phyloP scores from a whole-genome alignment of 2,888 invertebrate species.

The Agonum fuliginosum region DNA sequence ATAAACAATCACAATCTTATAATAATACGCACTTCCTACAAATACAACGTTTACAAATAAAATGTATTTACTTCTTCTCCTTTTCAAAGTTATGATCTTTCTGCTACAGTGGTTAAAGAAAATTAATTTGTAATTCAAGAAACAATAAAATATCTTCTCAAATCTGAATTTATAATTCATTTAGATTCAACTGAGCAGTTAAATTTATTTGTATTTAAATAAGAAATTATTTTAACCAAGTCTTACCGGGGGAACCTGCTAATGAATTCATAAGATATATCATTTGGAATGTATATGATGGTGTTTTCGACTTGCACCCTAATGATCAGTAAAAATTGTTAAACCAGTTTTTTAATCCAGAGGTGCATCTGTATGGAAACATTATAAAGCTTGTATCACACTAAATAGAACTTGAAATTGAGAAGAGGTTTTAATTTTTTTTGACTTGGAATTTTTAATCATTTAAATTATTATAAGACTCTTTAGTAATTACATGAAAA shows the following conservation, averaged over 20 bases:
- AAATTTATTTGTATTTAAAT: constrained; percentile 46
- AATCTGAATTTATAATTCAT: constrained; percentile 3
- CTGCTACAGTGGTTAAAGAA: neutral
- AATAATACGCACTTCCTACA: too few species aligned
- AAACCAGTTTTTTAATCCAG: constrained; percentile 21
- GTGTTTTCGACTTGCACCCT: constrained; percentile 14
- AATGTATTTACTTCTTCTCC: too few species aligned
- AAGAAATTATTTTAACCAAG: constrained; percentile 32
- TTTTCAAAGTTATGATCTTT: too few species aligned
- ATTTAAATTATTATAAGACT: too few species aligned
- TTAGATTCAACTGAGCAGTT: neutral
- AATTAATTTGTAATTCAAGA: neutral
- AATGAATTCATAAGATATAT: constrained; percentile 38
- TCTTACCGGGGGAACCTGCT: neutral
- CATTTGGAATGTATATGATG: constrained; percentile 25
- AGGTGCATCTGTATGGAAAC: constrained; percentile 36
- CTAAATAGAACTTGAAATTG: neutral
- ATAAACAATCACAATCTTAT: too few species aligned
- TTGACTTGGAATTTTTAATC: too few species aligned
- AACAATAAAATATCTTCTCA: neutral
- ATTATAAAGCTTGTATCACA: constrained; percentile 13
- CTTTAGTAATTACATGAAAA: too few species aligned
- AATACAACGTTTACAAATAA: too few species aligned
- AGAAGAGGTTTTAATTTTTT: too few species aligned
- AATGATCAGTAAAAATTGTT: constrained; percentile 29